These are phyloP conservation scores for Squalus acanthias DNA, from an alignment of 2,797 vertebrate species.

Conservation along the genomic window DNA sequence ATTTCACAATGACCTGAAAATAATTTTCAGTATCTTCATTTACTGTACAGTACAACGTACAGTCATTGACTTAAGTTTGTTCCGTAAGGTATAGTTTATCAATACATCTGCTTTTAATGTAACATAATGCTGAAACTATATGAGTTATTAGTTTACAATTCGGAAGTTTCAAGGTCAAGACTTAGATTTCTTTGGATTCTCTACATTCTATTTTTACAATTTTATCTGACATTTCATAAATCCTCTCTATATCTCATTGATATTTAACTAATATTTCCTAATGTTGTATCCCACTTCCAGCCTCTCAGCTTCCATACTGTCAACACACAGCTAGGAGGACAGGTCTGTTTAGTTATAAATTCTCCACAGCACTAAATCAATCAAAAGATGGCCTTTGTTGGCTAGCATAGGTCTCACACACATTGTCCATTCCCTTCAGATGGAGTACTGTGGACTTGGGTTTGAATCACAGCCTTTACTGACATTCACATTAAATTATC, in stretches of 20 bases:
- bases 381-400: background rate
- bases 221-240: background rate
- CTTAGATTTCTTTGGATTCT: background rate
- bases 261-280: background rate
- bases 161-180: background rate
- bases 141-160: background rate
- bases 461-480: background rate
- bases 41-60: background rate
- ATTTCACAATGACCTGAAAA: background rate
- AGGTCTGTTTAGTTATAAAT: background rate
- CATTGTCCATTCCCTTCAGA: background rate
- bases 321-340: background rate
- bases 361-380: background rate
- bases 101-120: background rate
- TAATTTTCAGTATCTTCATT: background rate
- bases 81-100: background rate
- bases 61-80: background rate
- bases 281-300: background rate
- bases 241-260: background rate
- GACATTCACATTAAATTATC: slow-evolving; percentile 3
- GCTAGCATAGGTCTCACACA: background rate
- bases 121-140: background rate
- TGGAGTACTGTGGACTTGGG: background rate
- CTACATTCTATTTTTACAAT: background rate
- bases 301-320: background rate